These are phyloP conservation scores for Myopa tessellatipennis DNA, from an alignment of 2,888 invertebrate genomes.

Conservation along the genomic window DNA sequence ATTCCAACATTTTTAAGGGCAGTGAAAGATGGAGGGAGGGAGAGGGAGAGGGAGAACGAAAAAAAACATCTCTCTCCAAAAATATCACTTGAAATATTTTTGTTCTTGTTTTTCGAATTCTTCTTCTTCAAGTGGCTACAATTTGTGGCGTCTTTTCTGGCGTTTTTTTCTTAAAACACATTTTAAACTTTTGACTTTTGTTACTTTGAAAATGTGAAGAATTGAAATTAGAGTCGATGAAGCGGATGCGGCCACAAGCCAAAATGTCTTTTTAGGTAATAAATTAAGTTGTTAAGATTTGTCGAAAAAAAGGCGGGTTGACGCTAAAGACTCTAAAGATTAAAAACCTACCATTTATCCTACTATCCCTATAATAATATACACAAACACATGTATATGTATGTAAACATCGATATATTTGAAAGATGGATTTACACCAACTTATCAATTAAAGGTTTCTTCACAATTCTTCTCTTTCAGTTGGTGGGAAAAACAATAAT, in stretches of 20 bases:
- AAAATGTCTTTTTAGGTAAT: neutral
- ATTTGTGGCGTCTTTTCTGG: constrained; percentile 19
- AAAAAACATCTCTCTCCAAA: neutral
- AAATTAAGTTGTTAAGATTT: too few relatives aligned
- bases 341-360: too few relatives aligned
- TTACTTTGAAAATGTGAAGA: neutral
- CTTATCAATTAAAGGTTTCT: too few relatives aligned
- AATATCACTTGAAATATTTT: constrained; percentile 48
- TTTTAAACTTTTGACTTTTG: constrained; percentile 20
- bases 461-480: too few relatives aligned
- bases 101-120: constrained; percentile 55
- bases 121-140: constrained; percentile 39
- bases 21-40: neutral
- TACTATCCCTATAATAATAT: too few relatives aligned
- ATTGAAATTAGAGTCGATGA: neutral
- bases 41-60: neutral
- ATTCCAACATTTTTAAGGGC: neutral
- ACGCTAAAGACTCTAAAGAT: too few relatives aligned
- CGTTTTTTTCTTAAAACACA: neutral
- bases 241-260: constrained; percentile 4
- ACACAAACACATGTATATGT: too few relatives aligned
- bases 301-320: neutral
- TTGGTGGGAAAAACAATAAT: too few relatives aligned
- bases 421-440: too few relatives aligned
- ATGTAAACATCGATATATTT: too few relatives aligned